A percentile compares a stretch with the other conserved stretches of the same genome.
Conservation (phyloP, 2,113 vertebrate genomes). For the Plecturocebus donacophilus region DNA sequence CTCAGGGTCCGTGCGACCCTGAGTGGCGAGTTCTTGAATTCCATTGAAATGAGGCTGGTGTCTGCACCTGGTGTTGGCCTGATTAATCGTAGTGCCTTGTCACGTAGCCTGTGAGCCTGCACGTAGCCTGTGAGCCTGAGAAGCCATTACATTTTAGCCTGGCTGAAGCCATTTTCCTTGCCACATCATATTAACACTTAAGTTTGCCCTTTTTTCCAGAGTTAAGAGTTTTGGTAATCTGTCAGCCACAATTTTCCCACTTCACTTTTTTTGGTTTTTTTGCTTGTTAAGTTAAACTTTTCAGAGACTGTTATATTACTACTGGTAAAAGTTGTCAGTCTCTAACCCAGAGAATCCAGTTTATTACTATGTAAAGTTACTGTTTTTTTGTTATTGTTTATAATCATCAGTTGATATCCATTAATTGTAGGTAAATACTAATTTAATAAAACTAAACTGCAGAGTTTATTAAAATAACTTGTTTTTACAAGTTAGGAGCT, state of each 20-base stretch:
- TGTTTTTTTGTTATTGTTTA: slow-evolving; percentile 4
- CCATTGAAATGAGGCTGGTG: no score
- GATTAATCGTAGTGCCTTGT: no score
- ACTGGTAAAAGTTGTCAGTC: neutral
- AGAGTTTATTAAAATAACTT: slow-evolving; percentile 36
- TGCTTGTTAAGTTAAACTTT: slow-evolving; percentile 13
- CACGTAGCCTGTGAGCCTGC: no score
- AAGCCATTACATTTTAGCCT: no score
- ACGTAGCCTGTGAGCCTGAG: no score
- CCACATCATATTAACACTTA: no score
- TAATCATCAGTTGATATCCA: slow-evolving; percentile 22
- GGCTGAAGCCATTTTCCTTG: no score
- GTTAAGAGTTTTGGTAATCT: slow-evolving; percentile 12
- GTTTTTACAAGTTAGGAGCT: neutral
- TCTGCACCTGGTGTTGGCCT: no score
- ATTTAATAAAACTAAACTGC: slow-evolving; percentile 28
- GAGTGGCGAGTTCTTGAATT: no score
- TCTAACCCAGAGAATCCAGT: neutral
- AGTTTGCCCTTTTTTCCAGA: neutral
- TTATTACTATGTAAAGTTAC: slow-evolving; percentile 20
- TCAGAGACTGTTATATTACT: neutral
- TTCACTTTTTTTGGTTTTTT: neutral
- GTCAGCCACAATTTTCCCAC: neutral
- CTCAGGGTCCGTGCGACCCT: no score
- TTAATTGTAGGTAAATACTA: slow-evolving; percentile 35